phyloP scores from a whole-genome alignment of 2,888 invertebrate genomes.

The Andrena chrysosceles region DNA sequence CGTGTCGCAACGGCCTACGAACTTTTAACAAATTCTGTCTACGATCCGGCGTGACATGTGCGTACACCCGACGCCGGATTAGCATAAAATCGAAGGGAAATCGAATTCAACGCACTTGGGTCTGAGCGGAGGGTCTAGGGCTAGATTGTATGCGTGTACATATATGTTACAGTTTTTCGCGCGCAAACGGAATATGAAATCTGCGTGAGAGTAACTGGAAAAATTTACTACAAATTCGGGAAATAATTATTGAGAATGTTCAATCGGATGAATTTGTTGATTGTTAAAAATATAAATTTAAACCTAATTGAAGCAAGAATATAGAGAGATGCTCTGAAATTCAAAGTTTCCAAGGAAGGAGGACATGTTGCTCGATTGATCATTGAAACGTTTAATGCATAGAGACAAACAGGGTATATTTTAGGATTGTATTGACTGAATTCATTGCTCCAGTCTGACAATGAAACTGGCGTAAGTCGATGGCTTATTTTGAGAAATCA shows the following conservation, averaged over 20 bases:
- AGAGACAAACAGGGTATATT: too few species aligned
- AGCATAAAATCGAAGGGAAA: slow-evolving; percentile 46
- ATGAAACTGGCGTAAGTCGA: too few species aligned
- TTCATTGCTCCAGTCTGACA: too few species aligned
- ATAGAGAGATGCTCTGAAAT: too few species aligned
- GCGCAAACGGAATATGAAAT: neutral
- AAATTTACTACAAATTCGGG: neutral
- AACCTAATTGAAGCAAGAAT: too few species aligned
- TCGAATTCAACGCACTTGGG: slow-evolving; percentile 5
- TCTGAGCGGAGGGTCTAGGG: neutral
- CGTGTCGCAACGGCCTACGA: slow-evolving; percentile 59
- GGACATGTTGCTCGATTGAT: slow-evolving; percentile 1
- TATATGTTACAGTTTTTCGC: neutral
- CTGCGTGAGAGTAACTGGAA: neutral
- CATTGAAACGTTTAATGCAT: neutral
- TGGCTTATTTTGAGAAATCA: neutral
- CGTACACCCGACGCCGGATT: slow-evolving; percentile 34
- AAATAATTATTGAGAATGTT: neutral
- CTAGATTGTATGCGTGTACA: too few species aligned
- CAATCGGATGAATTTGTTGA: neutral
- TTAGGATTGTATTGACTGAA: too few species aligned
- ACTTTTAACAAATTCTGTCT: slow-evolving; percentile 61
- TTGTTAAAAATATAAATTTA: too few species aligned
- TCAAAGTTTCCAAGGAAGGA: neutral
- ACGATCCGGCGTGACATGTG: slow-evolving; percentile 50